Evolutionary conservation across 2,113 vertebrate species (phyloP), one percentile per base, ranked within the genome.

Genomic region (Vidua chalybeata): DNA sequence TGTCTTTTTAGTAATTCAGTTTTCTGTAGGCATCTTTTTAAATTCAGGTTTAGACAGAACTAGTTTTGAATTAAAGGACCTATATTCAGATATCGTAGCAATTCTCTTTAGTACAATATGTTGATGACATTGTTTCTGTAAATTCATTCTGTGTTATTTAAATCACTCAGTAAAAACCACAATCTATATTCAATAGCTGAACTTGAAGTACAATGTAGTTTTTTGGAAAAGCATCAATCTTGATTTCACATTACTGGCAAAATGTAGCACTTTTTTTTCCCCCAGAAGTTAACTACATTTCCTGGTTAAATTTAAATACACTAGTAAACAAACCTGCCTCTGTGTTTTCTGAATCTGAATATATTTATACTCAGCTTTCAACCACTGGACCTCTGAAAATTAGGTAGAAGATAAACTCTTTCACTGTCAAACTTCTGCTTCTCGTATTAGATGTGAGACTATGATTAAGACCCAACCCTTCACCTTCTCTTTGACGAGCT

Each of bases 401-500:
- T 77, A 77, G 55, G 55, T 27, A 86, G 43, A 75, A 89, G 59
- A 84, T 74, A 90, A 95, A 89, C 72, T 84, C 66, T 82, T 82
- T 52, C 69, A 67, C 68, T 84, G 94, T 93, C 68, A 94, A 81
- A 89, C 56, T 89, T 95, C 86, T 1, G 1, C 52, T 96, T 87
- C 88, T 86, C 2, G 0, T 80, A 55, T 67, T 81, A 96, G 93
- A 94, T 89, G 52, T 88, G 83, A 92, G 89, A 84, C 90, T 94
- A 41, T 92, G 86, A 96, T 90, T 92, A 93, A 86, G 61, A 84
- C 52, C 31, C 79, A 90, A 87, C 63, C 63, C 51, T 95, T 93
- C 93, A 93, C 94, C 93, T 97, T 90, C 80, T 77, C 80, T 94
- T 90, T 95, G 91, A 95, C 84, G 73, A 96, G 89, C 56, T 92